phyloP scores from a whole-genome alignment of 2,888 invertebrate species.

The Eudasyphora cyanicolor region DNA sequence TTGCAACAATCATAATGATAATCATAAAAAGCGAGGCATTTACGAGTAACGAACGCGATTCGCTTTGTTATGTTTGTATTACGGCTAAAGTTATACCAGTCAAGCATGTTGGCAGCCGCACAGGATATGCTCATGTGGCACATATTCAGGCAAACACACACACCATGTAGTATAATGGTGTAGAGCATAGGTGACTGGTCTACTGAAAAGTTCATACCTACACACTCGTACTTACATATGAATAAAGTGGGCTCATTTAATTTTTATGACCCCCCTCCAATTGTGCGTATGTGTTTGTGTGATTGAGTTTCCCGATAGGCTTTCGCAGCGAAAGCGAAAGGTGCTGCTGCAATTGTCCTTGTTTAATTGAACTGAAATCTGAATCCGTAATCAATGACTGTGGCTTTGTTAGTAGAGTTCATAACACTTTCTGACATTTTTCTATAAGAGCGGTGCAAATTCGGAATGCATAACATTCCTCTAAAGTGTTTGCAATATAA shows the following conservation, averaged over 20 bases:
- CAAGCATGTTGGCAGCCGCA: not conserved
- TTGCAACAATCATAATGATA: slow-evolving; percentile 28
- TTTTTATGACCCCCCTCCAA: not conserved
- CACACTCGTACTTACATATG: not conserved
- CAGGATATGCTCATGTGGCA: not conserved
- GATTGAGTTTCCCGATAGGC: not conserved
- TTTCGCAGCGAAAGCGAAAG: not conserved
- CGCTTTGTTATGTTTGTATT: not conserved
- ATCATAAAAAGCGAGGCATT: slow-evolving; percentile 17
- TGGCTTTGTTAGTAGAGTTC: no score
- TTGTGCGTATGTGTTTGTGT: not conserved
- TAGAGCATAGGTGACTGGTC: no score
- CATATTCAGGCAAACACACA: no score
- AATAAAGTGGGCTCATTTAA: no score
- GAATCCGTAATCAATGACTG: no score
- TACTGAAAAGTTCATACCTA: not conserved
- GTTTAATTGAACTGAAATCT: not conserved
- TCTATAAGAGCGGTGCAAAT: no score
- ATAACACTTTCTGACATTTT: no score
- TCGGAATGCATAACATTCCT: no score
- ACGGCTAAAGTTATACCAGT: not conserved
- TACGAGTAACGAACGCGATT: no score
- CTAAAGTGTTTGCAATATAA: no score
- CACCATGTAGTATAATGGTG: no score
- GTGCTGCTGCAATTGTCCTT: not conserved